Evolutionary conservation across 1,140 invertebrate species (phyloP).

Genomic region (Chionoecetes opilio): DNA sequence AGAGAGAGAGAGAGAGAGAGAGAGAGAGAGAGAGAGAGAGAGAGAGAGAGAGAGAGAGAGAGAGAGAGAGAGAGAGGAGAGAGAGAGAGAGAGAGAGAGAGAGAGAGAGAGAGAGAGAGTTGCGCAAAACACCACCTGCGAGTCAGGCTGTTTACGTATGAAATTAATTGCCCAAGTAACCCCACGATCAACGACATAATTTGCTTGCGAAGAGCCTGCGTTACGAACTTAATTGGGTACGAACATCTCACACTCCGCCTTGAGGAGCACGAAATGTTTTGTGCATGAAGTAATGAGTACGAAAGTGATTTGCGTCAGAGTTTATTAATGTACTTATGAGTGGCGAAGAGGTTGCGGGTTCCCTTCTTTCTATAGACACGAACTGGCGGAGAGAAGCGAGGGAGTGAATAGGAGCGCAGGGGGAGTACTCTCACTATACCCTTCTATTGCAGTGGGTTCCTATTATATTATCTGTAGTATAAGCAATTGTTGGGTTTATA

Average conservation of each 20-base stretch:
- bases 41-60: constrained; percentile 31
- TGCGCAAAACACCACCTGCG: background rate
- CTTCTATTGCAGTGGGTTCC: too few species aligned
- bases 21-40: background rate
- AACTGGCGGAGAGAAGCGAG: background rate
- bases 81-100: too few species aligned
- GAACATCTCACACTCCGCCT: background rate
- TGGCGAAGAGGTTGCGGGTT: background rate
- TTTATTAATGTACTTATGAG: constrained; percentile 11
- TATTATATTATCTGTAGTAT: too few species aligned
- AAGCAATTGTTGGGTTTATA: too few species aligned
- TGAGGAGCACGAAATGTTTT: background rate
- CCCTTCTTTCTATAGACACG: background rate
- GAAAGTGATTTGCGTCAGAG: constrained; percentile 10
- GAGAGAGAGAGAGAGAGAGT: background rate
- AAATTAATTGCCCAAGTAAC: background rate
- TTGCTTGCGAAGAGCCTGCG: background rate
- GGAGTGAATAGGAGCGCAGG: background rate
- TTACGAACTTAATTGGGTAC: constrained; percentile 29
- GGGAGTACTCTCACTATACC: background rate
- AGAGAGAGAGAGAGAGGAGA: background rate
- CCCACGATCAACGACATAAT: constrained; percentile 24
- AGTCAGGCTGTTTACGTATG: background rate
- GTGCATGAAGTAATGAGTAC: constrained; percentile 28
- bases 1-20: constrained; percentile 27